Base-by-base conservation (phyloP, 2,797 vertebrate genomes). In the Cyprinodon diabolis region DNA sequence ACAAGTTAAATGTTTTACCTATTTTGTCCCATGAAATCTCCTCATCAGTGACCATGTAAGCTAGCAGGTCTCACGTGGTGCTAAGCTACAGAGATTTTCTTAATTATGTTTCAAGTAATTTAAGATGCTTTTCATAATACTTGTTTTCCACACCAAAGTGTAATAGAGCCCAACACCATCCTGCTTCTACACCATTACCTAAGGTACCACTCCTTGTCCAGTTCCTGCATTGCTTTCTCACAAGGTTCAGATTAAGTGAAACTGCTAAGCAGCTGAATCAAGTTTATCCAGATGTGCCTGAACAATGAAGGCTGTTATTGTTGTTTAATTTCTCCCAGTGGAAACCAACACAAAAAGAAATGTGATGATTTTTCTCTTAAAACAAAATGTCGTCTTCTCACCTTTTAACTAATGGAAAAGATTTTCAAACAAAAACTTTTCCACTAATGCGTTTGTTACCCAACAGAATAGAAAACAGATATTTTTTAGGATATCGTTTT, bases 261-360 rank as follows among this genome's bases (percentile, higher is more conserved):
- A 77, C 62, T 80, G 66, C 72, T 71, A 68, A 84, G 82, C 79
- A 81, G 70, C 83, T 82, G 77, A 78, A 83, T 89, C 47, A 5
- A 71, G 68, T 81, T 82, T 71, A n/a, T 14, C 85, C 90, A 92
- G 87, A 91, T 92, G 88, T 90, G 82, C 80, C 63, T 10, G 14
- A 72, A 79, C 79, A 86, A 84, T 87, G 81, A 83, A 90, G 74
- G 79, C 73, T 70, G 68, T 86, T 82, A 84, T 88, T 87, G 87
- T 91, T 74, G 79, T 81, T 57, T 58, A 79, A 74, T 75, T 56
- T 66, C 13, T 17, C 84, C 73, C 43, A 47, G 73, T 82, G 73
- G 79, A 85, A 78, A 54, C 71, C 48, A 6, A 60, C 56, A 30
- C 37, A 11, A 37, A 75, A 13, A 60, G 66, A 35, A 30, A 49